phyloP scores from a whole-genome alignment of 2,113 vertebrate genomes.

The Willisornis vidua region DNA sequence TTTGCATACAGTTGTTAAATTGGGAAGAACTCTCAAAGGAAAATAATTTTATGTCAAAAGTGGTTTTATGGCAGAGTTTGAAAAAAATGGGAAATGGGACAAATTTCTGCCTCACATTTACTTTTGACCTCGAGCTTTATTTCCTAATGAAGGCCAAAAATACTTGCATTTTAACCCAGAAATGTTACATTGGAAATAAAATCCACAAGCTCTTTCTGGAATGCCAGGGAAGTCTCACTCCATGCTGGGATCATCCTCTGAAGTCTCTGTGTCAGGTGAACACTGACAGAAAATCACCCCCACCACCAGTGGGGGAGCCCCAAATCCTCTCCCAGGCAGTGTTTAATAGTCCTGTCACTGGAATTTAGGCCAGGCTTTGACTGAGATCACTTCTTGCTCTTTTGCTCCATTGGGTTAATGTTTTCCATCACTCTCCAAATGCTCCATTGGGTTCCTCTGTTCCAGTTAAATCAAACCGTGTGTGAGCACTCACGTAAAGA shows the following conservation, averaged over 20 bases:
- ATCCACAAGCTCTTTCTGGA: not conserved
- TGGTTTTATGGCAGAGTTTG: not conserved
- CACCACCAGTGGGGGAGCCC: accelerated
- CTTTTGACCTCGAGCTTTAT: not conserved
- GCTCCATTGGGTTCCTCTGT: not conserved
- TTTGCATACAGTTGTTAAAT: not conserved
- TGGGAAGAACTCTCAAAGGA: not conserved
- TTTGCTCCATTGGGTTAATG: not conserved
- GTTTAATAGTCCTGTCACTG: not conserved
- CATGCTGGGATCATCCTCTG: accelerated
- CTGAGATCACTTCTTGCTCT: not conserved
- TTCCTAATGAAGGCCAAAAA: not conserved
- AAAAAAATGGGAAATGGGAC: not conserved
- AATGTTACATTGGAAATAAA: not conserved
- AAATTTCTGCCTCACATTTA: not conserved
- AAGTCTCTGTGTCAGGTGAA: not conserved
- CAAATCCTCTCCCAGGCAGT: not conserved
- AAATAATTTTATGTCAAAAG: not conserved
- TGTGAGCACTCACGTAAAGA: accelerated
- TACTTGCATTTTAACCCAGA: not conserved
- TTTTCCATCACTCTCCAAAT: not conserved
- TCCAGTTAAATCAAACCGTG: not conserved
- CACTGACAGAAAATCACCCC: not conserved
- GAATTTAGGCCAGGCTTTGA: not conserved
- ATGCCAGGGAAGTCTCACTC: not conserved